Evolutionary conservation across 37 sponge, comb jelly and placozoan genomes (phyloP).

Genomic region (Oscarella lobularis): DNA sequence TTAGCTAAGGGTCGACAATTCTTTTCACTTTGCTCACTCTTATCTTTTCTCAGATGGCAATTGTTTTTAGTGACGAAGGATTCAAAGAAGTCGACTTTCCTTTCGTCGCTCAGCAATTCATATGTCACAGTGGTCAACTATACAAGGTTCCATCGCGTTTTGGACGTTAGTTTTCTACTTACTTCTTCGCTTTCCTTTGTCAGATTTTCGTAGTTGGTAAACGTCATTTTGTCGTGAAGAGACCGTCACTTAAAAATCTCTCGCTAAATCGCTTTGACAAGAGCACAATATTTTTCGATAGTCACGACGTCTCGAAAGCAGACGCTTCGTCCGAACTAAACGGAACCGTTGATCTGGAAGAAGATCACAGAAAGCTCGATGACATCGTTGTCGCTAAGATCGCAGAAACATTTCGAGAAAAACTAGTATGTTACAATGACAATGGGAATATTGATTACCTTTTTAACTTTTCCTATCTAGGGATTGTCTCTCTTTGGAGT

Average conservation of each 20-base stretch:
- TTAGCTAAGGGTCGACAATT: not conserved
- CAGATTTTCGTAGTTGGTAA: constrained; percentile 12
- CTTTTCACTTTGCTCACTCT: too few relatives aligned
- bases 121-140: constrained; percentile 13
- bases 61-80: constrained; percentile 7
- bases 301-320: constrained; percentile 17
- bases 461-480: not conserved
- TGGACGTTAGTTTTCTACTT: not conserved
- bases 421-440: not conserved
- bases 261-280: not conserved
- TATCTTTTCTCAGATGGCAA: constrained; percentile 9
- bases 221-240: not conserved
- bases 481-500: not conserved
- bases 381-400: not conserved
- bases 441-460: not conserved
- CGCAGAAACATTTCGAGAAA: not conserved
- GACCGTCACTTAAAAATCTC: constrained; percentile 17
- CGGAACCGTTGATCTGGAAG: not conserved
- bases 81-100: not conserved
- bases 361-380: not conserved
- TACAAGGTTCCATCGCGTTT: constrained; percentile 1
- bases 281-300: constrained; percentile 9
- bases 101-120: constrained; percentile 13
- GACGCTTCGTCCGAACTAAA: not conserved
- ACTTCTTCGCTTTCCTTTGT: not conserved